Evolutionary conservation across 2,797 vertebrate genomes (phyloP).

Genomic region (Tachyglossus aculeatus): DNA sequence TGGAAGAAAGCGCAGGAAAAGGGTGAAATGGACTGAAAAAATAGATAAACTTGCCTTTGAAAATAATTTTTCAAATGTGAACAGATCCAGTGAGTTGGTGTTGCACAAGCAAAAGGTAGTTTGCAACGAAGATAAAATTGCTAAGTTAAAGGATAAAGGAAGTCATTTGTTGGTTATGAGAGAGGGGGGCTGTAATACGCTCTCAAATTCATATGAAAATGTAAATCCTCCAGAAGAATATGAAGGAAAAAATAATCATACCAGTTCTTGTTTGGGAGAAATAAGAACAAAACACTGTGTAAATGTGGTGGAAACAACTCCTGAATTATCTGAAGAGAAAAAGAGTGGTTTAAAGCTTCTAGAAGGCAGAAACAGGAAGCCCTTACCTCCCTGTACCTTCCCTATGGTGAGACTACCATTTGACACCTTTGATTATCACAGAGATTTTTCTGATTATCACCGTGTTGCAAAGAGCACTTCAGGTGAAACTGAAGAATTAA

Average conservation of each 20-base stretch:
- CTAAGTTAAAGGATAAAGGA: conserved; percentile 15
- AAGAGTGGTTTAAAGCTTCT: conserved; percentile 26
- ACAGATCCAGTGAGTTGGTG: conserved; percentile 4
- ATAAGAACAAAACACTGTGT: conserved; percentile 13
- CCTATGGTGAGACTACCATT: conserved; percentile 9
- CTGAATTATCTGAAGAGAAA: conserved; percentile 26
- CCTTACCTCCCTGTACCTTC: not conserved
- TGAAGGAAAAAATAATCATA: conserved; percentile 2
- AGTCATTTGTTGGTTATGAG: conserved; percentile 31
- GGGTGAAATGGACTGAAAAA: conserved; percentile 52
- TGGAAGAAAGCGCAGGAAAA: conserved; percentile 60
- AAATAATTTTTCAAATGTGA: not conserved
- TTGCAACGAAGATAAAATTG: conserved; percentile 25
- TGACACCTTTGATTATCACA: not conserved
- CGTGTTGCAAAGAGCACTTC: conserved; percentile 24
- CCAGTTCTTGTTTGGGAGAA: not conserved
- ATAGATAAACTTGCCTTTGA: conserved; percentile 18
- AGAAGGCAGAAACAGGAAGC: not conserved
- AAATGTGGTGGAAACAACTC: conserved; percentile 39
- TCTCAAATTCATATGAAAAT: conserved; percentile 8
- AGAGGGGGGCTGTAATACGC: conserved; percentile 24
- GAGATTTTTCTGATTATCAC: not conserved
- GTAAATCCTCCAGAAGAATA: conserved; percentile 27
- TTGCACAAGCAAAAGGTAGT: conserved; percentile 33
- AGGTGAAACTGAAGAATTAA: conserved; percentile 23